Conservation (phyloP, 23 tunicate species). For the Phallusia fumigata region DNA sequence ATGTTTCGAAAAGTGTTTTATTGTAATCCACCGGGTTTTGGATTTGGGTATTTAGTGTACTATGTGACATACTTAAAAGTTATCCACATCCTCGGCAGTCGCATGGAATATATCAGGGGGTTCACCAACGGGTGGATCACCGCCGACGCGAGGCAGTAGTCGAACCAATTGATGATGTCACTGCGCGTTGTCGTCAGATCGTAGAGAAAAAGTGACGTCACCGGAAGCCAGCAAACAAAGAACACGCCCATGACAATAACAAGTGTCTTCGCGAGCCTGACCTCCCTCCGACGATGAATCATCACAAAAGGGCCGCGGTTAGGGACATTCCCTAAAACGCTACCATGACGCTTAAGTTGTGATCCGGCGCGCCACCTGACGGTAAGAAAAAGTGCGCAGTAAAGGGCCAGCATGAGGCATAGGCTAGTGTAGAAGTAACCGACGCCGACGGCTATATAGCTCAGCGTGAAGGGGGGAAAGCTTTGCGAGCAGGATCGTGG, state of each 20-base stretch:
- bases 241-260: constrained; percentile 47
- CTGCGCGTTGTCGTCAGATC: constrained; percentile 14
- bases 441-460: constrained; percentile 25
- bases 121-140: constrained; percentile 49
- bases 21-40: no score
- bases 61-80: constrained; percentile 59
- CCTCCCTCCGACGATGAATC: constrained; percentile 47
- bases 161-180: constrained; percentile 23
- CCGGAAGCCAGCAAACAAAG: constrained; percentile 55
- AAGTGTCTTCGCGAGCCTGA: constrained; percentile 48
- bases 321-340: constrained; percentile 31
- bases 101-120: constrained; percentile 46
- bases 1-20: no score
- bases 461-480: constrained; percentile 54
- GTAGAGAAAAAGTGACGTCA: constrained; percentile 37
- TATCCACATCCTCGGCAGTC: constrained; percentile 70
- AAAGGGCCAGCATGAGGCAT: constrained; percentile 21
- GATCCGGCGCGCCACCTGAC: constrained; percentile 30
- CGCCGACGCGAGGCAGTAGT: constrained; percentile 44
- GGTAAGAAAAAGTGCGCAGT: constrained; percentile 18
- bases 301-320: constrained; percentile 55
- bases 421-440: constrained; percentile 33
- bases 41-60: no score
- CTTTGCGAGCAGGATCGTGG: constrained; percentile 30
- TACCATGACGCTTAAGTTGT: constrained; percentile 15